Evolutionary conservation across 2,797 vertebrate genomes (phyloP).

Genomic region (Echiichthys vipera): DNA sequence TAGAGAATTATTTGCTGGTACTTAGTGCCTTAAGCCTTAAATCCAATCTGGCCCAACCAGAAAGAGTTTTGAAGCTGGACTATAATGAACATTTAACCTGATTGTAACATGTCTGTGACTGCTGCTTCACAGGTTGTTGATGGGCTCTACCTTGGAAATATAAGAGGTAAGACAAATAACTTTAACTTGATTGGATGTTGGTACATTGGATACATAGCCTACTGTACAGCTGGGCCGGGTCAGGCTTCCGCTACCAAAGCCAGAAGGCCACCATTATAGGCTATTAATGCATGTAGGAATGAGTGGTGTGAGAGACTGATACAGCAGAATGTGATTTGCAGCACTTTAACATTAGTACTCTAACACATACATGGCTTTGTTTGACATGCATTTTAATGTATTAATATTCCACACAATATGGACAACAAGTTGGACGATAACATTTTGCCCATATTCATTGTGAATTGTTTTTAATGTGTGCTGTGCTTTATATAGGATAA

Average conservation of each 20-base stretch:
- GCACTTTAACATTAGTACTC: not conserved
- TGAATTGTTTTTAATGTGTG: not conserved
- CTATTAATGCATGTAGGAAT: not conserved
- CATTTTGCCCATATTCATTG: not conserved
- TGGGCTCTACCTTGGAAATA: slow-evolving; percentile 92
- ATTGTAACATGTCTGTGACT: slow-evolving; percentile 64
- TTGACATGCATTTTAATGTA: not conserved
- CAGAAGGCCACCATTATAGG: not conserved
- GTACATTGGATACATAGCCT: not conserved
- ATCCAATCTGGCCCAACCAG: slow-evolving; percentile 59
- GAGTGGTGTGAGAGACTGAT: not conserved
- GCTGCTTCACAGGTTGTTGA: slow-evolving; percentile 86
- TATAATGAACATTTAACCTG: slow-evolving; percentile 47
- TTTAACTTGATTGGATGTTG: slow-evolving; percentile 16
- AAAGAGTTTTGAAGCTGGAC: slow-evolving; percentile 34
- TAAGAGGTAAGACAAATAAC: slow-evolving; percentile 84
- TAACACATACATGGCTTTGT: not conserved
- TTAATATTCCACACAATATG: not conserved
- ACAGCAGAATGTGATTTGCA: not conserved
- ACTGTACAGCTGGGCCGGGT: not conserved
- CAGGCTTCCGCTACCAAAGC: not conserved
- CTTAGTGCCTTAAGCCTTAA: slow-evolving; percentile 62
- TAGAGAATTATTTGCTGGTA: slow-evolving; percentile 36
- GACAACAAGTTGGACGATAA: not conserved
- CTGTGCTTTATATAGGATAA: not conserved